Conservation (phyloP, 1,140 invertebrate genomes). For the Homarus americanus region DNA sequence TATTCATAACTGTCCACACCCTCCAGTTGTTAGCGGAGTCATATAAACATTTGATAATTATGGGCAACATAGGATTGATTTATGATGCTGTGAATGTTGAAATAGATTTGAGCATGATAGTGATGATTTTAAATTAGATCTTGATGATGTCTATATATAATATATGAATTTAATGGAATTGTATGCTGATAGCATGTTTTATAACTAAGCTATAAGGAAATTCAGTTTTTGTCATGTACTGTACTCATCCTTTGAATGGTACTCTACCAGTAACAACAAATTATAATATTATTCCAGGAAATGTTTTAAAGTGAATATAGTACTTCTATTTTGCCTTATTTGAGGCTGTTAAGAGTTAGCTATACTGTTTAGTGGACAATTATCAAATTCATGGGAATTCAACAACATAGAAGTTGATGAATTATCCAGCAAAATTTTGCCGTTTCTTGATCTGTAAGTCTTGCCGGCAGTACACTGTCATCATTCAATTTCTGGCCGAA, state of each 20-base stretch:
- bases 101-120: background rate
- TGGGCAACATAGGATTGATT: background rate
- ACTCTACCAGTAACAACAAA: too few relatives aligned
- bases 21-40: background rate
- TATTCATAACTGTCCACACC: conserved; percentile 13
- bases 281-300: too few relatives aligned
- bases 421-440: too few relatives aligned
- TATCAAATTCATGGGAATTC: too few relatives aligned
- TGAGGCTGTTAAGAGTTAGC: too few relatives aligned
- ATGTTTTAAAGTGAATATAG: too few relatives aligned
- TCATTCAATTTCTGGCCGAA: too few relatives aligned
- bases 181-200: background rate
- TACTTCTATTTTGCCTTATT: too few relatives aligned
- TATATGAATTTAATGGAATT: background rate
- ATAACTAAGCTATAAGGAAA: background rate
- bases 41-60: background rate
- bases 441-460: background rate
- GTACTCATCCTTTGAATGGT: too few relatives aligned
- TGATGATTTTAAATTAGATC: background rate
- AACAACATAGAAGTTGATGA: too few relatives aligned
- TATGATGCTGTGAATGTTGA: background rate
- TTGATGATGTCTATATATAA: background rate
- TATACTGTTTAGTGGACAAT: too few relatives aligned
- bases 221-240: too few relatives aligned
- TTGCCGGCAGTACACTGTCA: background rate